phyloP scores from a whole-genome alignment of 2,888 invertebrate genomes.

The Xestia c-nigrum region DNA sequence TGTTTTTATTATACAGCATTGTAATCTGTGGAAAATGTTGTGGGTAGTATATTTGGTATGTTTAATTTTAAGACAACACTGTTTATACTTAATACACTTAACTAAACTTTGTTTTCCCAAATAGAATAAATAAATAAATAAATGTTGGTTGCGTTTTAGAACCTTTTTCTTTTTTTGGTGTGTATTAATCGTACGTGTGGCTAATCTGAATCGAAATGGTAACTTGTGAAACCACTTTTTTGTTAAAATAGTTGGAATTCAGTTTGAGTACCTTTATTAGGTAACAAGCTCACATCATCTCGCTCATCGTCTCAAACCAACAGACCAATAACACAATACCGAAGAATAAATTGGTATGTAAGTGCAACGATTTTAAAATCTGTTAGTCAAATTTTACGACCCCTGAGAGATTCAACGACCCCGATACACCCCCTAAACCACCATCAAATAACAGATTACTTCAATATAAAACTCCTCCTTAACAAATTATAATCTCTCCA shows the following conservation, averaged over 20 bases:
- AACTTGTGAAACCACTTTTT: neutral
- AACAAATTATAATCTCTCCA: constrained; percentile 43
- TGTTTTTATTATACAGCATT: no score
- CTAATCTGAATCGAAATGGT: neutral
- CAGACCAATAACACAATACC: neutral
- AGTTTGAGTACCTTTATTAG: neutral
- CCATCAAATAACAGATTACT: constrained; percentile 12
- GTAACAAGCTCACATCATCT: neutral
- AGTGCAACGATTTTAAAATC: neutral
- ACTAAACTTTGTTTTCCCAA: no score
- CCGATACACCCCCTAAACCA: neutral
- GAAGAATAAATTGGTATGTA: neutral
- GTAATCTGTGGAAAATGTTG: no score
- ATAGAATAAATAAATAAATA: no score
- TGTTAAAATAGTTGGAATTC: neutral
- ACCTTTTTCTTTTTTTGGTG: neutral
- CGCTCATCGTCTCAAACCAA: neutral
- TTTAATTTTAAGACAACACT: no score
- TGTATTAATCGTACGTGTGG: neutral
- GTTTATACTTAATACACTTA: no score
- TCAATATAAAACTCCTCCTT: constrained; percentile 20
- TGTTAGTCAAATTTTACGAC: neutral
- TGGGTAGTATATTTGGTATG: no score
- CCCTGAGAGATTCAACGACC: neutral
- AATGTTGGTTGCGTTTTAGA: neutral